Evolutionary conservation across 2,113 vertebrate species (phyloP).

Genomic region (Caloenas nicobarica): DNA sequence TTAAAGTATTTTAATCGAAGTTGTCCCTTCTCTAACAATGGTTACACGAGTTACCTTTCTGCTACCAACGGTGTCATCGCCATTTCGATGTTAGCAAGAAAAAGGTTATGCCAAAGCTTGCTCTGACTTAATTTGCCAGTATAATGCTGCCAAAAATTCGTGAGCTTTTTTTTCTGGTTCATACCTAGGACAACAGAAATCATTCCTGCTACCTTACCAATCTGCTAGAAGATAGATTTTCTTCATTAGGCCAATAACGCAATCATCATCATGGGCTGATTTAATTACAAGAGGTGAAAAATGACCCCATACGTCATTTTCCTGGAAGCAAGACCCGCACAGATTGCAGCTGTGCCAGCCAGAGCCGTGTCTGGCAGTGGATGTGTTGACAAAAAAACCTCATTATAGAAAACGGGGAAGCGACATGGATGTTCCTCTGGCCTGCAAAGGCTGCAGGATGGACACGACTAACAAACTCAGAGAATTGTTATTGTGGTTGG

Average conservation of each 20-base stretch:
- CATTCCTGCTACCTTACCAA: background rate
- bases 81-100: background rate
- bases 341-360: constrained; percentile 33
- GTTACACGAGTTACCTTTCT: background rate
- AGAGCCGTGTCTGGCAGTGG: constrained; percentile 7
- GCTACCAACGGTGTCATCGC: background rate
- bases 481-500: background rate
- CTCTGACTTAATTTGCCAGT: background rate
- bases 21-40: constrained; percentile 30
- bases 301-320: background rate
- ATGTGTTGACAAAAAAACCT: background rate
- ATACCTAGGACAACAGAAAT: background rate
- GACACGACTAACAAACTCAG: background rate
- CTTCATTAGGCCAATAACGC: background rate
- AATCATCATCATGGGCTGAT: background rate
- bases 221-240: background rate
- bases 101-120: background rate
- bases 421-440: background rate
- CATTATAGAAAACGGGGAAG: constrained; percentile 12
- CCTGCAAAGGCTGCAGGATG: background rate
- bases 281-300: background rate
- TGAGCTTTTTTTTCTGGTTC: background rate
- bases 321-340: constrained; percentile 18
- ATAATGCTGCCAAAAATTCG: background rate
- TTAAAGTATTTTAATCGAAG: constrained; percentile 53